Percentiles rank a stretch among this genome's conserved stretches.
Conservation (phyloP, 2,797 vertebrate species). For the Darevskia mixta region DNA sequence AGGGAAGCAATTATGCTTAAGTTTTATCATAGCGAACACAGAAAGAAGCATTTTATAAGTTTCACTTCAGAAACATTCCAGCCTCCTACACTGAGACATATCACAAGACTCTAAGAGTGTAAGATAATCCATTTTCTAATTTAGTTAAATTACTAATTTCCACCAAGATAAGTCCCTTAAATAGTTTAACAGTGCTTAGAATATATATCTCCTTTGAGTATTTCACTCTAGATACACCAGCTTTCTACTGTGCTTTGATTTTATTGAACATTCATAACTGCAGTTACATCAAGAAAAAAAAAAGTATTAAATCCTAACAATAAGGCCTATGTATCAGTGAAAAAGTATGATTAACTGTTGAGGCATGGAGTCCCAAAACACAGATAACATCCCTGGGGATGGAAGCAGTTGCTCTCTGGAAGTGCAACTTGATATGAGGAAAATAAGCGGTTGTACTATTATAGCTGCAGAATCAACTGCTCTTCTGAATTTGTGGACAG, state of each 20-base stretch:
- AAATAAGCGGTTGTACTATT: conserved; percentile 43
- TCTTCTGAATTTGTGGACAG: conserved; percentile 57
- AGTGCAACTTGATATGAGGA: conserved; percentile 60
- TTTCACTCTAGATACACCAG: conserved; percentile 68
- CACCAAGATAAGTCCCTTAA: conserved; percentile 71
- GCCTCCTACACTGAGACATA: conserved; percentile 68
- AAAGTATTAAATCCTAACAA: conserved; percentile 74
- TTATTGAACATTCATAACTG: conserved; percentile 76
- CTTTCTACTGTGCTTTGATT: conserved; percentile 72
- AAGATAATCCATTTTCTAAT: conserved; percentile 77
- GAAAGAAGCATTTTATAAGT: conserved; percentile 9
- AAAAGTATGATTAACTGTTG: conserved; percentile 69
- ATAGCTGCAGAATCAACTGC: conserved; percentile 56
- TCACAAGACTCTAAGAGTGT: conserved; percentile 57
- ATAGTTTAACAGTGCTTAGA: conserved; percentile 75
- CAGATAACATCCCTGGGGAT: conserved; percentile 54
- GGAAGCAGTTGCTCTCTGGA: conserved; percentile 60
- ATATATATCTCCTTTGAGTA: conserved; percentile 73
- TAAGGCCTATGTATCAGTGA: conserved; percentile 72
- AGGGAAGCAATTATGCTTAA: conserved; percentile 89
- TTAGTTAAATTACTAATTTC: conserved; percentile 80
- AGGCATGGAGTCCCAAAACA: conserved; percentile 63
- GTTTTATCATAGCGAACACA: conserved; percentile 85
- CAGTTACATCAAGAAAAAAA: conserved; percentile 67
- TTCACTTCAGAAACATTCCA: conserved; percentile 62